Evolutionary conservation across 2,797 vertebrate genomes (phyloP), one percentile per base, ranked within the genome.

Genomic region (Melanotaenia boesemani): DNA sequence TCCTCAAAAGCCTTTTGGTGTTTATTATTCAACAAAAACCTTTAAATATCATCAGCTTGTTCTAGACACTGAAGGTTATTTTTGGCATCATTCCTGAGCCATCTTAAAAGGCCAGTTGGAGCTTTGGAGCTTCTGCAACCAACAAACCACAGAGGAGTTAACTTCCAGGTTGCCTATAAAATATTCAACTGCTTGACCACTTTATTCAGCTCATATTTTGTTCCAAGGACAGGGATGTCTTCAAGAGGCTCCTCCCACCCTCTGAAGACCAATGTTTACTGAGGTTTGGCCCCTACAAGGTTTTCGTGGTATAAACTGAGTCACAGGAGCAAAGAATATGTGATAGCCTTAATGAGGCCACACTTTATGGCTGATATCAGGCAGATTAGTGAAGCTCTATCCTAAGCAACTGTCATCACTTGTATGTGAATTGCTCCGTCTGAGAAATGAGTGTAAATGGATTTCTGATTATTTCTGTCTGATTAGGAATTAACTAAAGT

Each of bases 91-190:
- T 82, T 79, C 66, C 73, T 15, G 24, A 80, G 41, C 57, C 62
- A 30, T 74, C 79, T 72, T 75, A 69, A 82, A 75, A 76, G 70
- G 79, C 76, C 18, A 37, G 74, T 64, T 46, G 74, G 60, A 71
- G 77, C 67, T 59, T 66, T 61, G 61, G 72, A 81, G 77, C 30
- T 15, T 55, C 68, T 76, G 79, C 72, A 78, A 76, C 58, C 46
- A 32, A 67, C 83, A 77, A 83, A 84, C 87, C 81, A 79, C 88
- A 82, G 87, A 79, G 86, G 88, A 89, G 85, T 89, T 88, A 86
- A 91, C 86, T 87, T 91, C 87, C 89, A 90, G 87, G 81, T 89
- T 81, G 83, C 86, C 79, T 76, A 90, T 91, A 85, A 92, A 92
- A 91, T 90, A 91, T 91, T 91, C 82, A 91, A 65, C 71, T 84